Evolutionary conservation across 2,888 invertebrate genomes (phyloP).

Genomic region (Adela reaumurella): DNA sequence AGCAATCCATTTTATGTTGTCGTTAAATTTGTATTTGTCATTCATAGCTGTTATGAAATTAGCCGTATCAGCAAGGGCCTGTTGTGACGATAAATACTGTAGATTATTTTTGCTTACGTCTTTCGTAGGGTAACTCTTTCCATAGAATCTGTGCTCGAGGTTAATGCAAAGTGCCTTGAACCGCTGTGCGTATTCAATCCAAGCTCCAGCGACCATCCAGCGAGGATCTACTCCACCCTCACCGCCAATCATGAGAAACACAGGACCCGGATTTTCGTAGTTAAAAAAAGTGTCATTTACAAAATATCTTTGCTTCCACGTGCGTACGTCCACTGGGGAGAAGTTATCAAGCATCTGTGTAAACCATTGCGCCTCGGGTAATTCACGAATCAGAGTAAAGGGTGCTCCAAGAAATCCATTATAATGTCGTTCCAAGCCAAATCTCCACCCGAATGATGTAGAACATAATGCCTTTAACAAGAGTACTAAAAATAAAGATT

Average conservation of each 20-base stretch:
- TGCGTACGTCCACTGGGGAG: slow-evolving; percentile 60
- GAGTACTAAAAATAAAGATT: too few species aligned
- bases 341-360: slow-evolving; percentile 82
- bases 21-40: slow-evolving; percentile 52
- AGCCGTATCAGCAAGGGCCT: slow-evolving; percentile 84
- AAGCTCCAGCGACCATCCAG: slow-evolving; percentile 87
- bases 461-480: too few species aligned
- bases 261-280: slow-evolving; percentile 64
- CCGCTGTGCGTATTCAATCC: slow-evolving; percentile 78
- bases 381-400: slow-evolving; percentile 14
- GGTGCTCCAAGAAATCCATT: slow-evolving; percentile 37
- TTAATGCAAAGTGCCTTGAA: slow-evolving; percentile 82
- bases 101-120: slow-evolving; percentile 79
- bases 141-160: slow-evolving; percentile 92
- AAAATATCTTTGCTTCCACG: slow-evolving; percentile 86
- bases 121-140: slow-evolving; percentile 88
- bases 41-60: slow-evolving; percentile 76
- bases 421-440: slow-evolving; percentile 30
- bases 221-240: slow-evolving; percentile 79
- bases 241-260: slow-evolving; percentile 95
- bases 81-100: slow-evolving; percentile 71
- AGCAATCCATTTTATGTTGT: slow-evolving; percentile 74
- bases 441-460: slow-evolving; percentile 12
- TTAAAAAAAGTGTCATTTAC: slow-evolving; percentile 71
- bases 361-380: slow-evolving; percentile 72